Conservation (phyloP, 2,888 invertebrate species). For the Thelaira solivaga region DNA sequence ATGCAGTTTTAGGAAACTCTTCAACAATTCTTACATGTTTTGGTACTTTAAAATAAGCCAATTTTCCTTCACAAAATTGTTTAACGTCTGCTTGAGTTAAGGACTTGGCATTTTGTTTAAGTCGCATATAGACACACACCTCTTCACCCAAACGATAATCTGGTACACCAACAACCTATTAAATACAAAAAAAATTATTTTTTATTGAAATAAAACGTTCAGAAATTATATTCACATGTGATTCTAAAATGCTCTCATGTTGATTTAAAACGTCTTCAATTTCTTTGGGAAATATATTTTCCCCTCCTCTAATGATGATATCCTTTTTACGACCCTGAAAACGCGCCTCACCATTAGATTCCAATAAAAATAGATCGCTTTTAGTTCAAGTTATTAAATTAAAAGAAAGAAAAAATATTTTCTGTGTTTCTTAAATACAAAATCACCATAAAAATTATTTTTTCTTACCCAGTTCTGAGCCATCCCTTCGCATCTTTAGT, state of each 20-base stretch:
- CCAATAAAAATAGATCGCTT: slow-evolving; percentile 79
- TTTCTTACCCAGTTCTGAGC: slow-evolving; percentile 85
- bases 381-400: too few species aligned
- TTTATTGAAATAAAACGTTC: too few species aligned
- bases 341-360: slow-evolving; percentile 81
- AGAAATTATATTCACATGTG: slow-evolving; percentile 78
- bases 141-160: slow-evolving; percentile 85
- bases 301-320: slow-evolving; percentile 85
- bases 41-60: slow-evolving; percentile 87
- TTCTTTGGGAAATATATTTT: slow-evolving; percentile 87
- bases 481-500: slow-evolving; percentile 82
- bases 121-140: slow-evolving; percentile 80
- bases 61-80: slow-evolving; percentile 81
- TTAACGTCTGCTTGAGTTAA: slow-evolving; percentile 80
- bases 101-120: slow-evolving; percentile 75
- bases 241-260: slow-evolving; percentile 83
- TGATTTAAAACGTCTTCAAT: slow-evolving; percentile 83
- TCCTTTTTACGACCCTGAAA: slow-evolving; percentile 85
- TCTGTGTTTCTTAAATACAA: too few species aligned
- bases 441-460: not conserved
- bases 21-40: slow-evolving; percentile 81
- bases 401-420: too few species aligned
- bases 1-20: slow-evolving; percentile 84
- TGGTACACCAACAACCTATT: slow-evolving; percentile 81
- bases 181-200: not conserved